Evolutionary conservation across 2,888 invertebrate genomes (phyloP).

Genomic region (Chaetoderma sp.): DNA sequence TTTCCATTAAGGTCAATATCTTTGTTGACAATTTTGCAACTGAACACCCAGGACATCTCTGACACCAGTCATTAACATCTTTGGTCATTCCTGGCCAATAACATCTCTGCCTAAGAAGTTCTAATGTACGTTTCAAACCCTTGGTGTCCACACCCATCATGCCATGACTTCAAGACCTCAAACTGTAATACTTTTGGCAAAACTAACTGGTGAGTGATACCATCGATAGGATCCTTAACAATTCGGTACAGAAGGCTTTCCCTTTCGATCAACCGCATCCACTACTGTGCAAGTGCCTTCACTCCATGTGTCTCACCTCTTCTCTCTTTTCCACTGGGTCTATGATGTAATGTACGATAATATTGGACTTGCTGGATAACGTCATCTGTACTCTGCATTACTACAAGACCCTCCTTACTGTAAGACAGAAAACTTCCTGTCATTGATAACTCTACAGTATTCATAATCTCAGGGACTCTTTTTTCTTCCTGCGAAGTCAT

Average conservation of each 20-base stretch:
- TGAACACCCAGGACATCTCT: conserved; percentile 15
- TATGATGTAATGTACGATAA: too few relatives aligned
- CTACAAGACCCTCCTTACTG: too few relatives aligned
- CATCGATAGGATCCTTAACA: background rate
- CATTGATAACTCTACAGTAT: too few relatives aligned
- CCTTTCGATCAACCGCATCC: background rate
- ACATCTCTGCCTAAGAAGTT: conserved; percentile 5
- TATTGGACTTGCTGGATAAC: too few relatives aligned
- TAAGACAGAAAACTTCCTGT: too few relatives aligned
- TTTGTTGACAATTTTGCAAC: conserved; percentile 12
- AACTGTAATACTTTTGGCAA: background rate
- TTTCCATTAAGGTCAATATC: conserved; percentile 8
- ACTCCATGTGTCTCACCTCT: background rate
- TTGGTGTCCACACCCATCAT: conserved; percentile 29
- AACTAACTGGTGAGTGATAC: conserved; percentile 13
- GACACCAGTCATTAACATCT: conserved; percentile 15
- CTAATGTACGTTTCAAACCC: conserved; percentile 13
- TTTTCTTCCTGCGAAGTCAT: too few relatives aligned
- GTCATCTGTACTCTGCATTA: too few relatives aligned
- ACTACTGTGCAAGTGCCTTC: background rate
- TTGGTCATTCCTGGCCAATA: conserved; percentile 26
- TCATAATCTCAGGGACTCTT: too few relatives aligned
- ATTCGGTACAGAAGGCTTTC: conserved; percentile 18
- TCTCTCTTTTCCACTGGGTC: background rate
- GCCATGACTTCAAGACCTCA: conserved; percentile 16